Percentiles rank a stretch among this genome's conserved stretches.
phyloP scores from a whole-genome alignment of 2,888 invertebrate species.

The Sminthurinus aureus region DNA sequence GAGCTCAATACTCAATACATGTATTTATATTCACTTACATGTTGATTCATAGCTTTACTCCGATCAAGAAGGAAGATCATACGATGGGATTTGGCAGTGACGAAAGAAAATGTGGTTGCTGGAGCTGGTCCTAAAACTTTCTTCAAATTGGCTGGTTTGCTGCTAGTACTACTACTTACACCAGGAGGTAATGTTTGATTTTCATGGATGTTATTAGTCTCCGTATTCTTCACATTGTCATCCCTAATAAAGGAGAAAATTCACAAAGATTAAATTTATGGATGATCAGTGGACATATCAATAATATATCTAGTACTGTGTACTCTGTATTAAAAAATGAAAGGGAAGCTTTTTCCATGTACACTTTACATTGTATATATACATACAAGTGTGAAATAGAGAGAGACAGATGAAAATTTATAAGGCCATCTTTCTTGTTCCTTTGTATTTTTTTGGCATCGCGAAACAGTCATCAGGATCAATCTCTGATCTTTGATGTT shows the following conservation, averaged over 20 bases:
- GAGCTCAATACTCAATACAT: not conserved
- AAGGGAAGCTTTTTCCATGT: slow-evolving; percentile 3
- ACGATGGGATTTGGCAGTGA: slow-evolving; percentile 58
- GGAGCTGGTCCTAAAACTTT: slow-evolving; percentile 51
- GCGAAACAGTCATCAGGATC: not conserved
- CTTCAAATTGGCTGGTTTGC: slow-evolving; percentile 8
- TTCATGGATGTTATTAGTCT: slow-evolving; percentile 31
- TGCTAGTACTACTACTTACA: slow-evolving; percentile 20
- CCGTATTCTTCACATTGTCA: slow-evolving; percentile 42
- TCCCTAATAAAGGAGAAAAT: slow-evolving; percentile 57
- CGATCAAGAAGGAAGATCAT: slow-evolving; percentile 59
- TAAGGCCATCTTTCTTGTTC: not conserved
- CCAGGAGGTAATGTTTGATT: slow-evolving; percentile 41
- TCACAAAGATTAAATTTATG: slow-evolving; percentile 31
- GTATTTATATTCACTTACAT: slow-evolving; percentile 47
- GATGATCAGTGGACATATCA: slow-evolving; percentile 19
- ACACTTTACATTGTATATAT: too few species aligned
- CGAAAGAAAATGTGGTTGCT: slow-evolving; percentile 56
- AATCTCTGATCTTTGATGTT: not conserved
- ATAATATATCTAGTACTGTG: not conserved
- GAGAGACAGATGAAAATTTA: slow-evolving; percentile 11
- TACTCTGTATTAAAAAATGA: not conserved
- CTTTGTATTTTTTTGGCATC: slow-evolving; percentile 14
- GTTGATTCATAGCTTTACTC: slow-evolving; percentile 57
- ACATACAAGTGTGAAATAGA: not conserved